A percentile compares a stretch with the other conserved stretches of the same genome.
These are phyloP conservation scores for Chelmon rostratus DNA, from an alignment of 2,797 vertebrate species.

Conservation along the genomic window DNA sequence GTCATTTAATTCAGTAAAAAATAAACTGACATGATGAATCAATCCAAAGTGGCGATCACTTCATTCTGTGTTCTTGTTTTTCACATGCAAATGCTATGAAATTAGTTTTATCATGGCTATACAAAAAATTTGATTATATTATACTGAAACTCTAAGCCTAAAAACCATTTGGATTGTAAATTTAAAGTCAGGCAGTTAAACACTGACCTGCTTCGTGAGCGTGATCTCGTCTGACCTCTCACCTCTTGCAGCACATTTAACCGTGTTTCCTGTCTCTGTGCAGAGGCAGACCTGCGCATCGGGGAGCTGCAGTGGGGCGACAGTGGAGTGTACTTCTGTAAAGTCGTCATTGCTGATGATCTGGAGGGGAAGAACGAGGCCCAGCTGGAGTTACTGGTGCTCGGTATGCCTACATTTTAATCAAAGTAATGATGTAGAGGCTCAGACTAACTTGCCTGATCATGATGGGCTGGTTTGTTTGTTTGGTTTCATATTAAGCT, in stretches of 20 bases:
- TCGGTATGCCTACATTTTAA: slow-evolving; percentile 86
- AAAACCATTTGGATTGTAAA: background rate
- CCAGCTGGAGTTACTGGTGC: slow-evolving; percentile 93
- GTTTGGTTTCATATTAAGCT: slow-evolving; percentile 24
- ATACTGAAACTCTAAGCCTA: too few species aligned
- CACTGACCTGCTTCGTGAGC: background rate
- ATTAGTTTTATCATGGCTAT: background rate
- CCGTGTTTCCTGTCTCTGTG: slow-evolving; percentile 40
- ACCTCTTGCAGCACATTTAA: slow-evolving; percentile 19
- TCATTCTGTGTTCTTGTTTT: background rate
- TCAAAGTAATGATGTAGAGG: slow-evolving; percentile 1
- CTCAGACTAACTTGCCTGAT: background rate
- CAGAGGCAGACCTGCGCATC: slow-evolving; percentile 96
- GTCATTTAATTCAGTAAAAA: background rate
- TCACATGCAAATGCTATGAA: background rate
- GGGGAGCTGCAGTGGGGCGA: slow-evolving; percentile 97
- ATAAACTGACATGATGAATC: background rate
- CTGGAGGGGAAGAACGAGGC: slow-evolving; percentile 95
- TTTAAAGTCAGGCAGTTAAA: background rate
- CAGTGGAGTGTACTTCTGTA: slow-evolving; percentile 96
- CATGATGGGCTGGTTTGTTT: background rate
- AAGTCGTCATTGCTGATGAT: slow-evolving; percentile 93
- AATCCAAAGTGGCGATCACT: background rate
- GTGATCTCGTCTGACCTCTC: slow-evolving; percentile 23
- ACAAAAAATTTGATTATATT: too few species aligned